Evolutionary conservation across 2,113 vertebrate genomes (phyloP).

Genomic region (Bambusicola thoracicus): DNA sequence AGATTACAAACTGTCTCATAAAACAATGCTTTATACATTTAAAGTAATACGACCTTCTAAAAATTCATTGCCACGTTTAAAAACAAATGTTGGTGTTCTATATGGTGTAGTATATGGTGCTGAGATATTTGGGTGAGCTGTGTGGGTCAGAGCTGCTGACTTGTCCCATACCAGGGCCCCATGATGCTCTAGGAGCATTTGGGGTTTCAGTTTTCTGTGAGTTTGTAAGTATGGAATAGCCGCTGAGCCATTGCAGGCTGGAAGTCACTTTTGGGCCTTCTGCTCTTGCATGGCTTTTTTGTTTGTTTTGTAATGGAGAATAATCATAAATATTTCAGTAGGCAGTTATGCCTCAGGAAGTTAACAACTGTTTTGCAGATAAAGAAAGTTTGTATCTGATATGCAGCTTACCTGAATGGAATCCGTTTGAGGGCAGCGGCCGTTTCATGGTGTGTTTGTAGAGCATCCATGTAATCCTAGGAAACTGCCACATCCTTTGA

Average conservation of each 20-base stretch:
- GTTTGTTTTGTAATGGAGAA: not conserved
- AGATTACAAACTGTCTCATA: not conserved
- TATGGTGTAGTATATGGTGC: not conserved
- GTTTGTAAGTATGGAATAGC: accelerated
- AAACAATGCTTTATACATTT: not conserved
- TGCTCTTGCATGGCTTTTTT: not conserved
- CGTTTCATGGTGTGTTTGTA: not conserved
- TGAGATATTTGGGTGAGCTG: not conserved
- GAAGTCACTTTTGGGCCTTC: not conserved
- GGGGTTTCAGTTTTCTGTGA: not conserved
- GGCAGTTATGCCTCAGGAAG: not conserved
- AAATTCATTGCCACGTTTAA: not conserved
- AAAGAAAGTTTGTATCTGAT: not conserved
- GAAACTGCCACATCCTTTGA: not conserved
- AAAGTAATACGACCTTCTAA: not conserved
- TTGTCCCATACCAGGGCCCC: not conserved
- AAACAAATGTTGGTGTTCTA: not conserved
- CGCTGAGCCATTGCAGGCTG: not conserved
- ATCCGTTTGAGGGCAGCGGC: not conserved
- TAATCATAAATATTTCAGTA: not conserved
- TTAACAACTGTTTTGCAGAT: not conserved
- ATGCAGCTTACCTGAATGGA: not conserved
- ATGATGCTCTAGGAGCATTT: accelerated
- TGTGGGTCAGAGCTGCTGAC: not conserved
- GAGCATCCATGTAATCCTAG: not conserved